Base-by-base conservation (phyloP, 1,140 invertebrate species). In the Bombus sylvicola region DNA sequence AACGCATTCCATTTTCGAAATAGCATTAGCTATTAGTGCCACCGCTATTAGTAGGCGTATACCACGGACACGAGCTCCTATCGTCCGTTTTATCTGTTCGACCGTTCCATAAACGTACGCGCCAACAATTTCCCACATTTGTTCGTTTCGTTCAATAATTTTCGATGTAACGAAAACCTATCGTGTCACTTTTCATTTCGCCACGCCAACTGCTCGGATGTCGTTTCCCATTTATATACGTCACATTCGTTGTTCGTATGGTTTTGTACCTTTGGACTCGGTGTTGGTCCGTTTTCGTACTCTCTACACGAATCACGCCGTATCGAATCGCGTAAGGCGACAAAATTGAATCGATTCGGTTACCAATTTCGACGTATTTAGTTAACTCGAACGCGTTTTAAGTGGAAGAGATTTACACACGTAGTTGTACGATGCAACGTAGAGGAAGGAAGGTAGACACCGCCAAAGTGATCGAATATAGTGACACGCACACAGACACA, bases 1-100 rank as follows among this genome's bases (percentile, higher is more conserved):
- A 72, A 47, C 83, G 75, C 83, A 64, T 87, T 89, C 66, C 87
- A 68, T 86, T 88, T 81, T 62, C 47, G 68, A 72, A 5, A 47
- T 66, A 76, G 28, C 66, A 79, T 41, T 72, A 53, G 28, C 53
- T 22, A 34, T 62, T 41, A 34, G 47, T 43, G n/a, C 31, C 64
- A 31, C 62, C 64, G 74, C 18, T 37, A n/a, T 39, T 31, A 37
- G n/a, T 43, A 34, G 5, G 34, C 81, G 73, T 62, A 25, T 68
- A 74, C 18, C 8, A 37, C 39, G 57, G 0, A 79, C 41, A 43
- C 34, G 3, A 64, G 18, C 57, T 41, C 37, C 75, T 77, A n/a
- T 31, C 76, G 53, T 76, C 39, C 53, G 34, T 57, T 53, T 76
- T 75, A 25, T 75, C 57, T 53, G 28, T 47, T 10, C 72, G 41